Conservation (phyloP, 2,888 invertebrate genomes). For the Tribolium freemani region DNA sequence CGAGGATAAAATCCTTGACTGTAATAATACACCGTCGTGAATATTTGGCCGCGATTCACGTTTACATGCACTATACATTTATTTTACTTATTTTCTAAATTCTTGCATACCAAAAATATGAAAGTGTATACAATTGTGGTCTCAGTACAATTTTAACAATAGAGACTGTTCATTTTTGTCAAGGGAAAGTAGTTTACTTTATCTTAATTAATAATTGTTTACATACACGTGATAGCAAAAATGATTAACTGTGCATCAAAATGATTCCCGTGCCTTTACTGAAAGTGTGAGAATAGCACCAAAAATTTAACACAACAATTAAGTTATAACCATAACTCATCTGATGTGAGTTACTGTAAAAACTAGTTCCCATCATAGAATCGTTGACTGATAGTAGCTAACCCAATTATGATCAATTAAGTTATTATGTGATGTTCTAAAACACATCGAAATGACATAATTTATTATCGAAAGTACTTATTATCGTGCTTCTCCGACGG, state of each 20-base stretch:
- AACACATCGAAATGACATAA: not conserved
- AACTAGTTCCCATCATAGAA: constrained; percentile 30
- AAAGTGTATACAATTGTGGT: not conserved
- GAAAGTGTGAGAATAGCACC: constrained; percentile 31
- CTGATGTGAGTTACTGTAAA: constrained; percentile 26
- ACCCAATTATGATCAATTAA: not conserved
- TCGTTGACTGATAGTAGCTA: not conserved
- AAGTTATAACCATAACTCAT: constrained; percentile 11
- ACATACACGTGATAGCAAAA: not conserved
- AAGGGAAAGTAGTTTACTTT: not conserved
- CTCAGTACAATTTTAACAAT: not conserved
- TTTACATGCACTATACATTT: no score
- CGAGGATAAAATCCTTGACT: not conserved
- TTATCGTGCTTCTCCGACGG: no score
- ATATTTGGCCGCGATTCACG: not conserved
- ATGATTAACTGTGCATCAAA: constrained; percentile 1
- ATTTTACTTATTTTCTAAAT: not conserved
- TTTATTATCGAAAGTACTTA: not conserved
- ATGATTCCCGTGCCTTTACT: constrained; percentile 11
- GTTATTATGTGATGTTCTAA: not conserved
- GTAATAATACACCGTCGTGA: not conserved
- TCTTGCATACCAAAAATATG: no score
- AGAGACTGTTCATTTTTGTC: not conserved
- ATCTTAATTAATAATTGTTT: not conserved
- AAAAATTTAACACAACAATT: constrained; percentile 9